Conservation (phyloP, 2,888 invertebrate genomes). For the Pheosia gnoma region DNA sequence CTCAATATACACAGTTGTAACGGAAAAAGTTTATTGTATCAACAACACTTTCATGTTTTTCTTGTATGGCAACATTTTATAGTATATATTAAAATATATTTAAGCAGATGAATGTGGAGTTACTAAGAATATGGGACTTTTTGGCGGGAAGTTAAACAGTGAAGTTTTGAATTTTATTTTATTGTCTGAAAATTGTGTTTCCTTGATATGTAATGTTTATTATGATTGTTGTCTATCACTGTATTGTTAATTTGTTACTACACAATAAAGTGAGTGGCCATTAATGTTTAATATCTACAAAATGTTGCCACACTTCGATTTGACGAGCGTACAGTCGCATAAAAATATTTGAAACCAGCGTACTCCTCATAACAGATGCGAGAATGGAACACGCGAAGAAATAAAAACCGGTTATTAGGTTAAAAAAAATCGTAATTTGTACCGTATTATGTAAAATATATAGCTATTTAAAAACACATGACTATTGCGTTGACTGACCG, state of each 20-base stretch:
- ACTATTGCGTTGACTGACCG: constrained; percentile 29
- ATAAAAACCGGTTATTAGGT: constrained; percentile 15
- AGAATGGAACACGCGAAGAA: constrained; percentile 13
- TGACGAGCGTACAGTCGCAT: constrained; percentile 4
- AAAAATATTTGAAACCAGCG: constrained; percentile 12
- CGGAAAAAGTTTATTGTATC: constrained; percentile 37
- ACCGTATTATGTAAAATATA: constrained; percentile 28
- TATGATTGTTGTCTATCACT: too few relatives aligned
- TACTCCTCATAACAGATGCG: constrained; percentile 13
- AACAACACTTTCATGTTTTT: constrained; percentile 45
- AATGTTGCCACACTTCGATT: constrained; percentile 40
- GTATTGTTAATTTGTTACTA: too few relatives aligned
- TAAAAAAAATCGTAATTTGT: constrained; percentile 23
- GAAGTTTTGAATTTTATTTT: too few relatives aligned
- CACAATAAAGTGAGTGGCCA: too few relatives aligned
- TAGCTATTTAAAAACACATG: constrained; percentile 25
- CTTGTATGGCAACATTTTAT: constrained; percentile 50
- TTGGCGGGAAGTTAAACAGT: too few relatives aligned
- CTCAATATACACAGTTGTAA: constrained; percentile 29
- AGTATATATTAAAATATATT: not conserved
- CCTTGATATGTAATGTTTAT: too few relatives aligned
- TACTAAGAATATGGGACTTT: too few relatives aligned
- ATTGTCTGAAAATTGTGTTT: too few relatives aligned
- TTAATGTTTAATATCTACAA: constrained; percentile 12
- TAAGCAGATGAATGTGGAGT: too few relatives aligned